These are phyloP conservation scores for Microhierax caerulescens DNA, from an alignment of 2,797 vertebrate genomes.

Conservation along the genomic window DNA sequence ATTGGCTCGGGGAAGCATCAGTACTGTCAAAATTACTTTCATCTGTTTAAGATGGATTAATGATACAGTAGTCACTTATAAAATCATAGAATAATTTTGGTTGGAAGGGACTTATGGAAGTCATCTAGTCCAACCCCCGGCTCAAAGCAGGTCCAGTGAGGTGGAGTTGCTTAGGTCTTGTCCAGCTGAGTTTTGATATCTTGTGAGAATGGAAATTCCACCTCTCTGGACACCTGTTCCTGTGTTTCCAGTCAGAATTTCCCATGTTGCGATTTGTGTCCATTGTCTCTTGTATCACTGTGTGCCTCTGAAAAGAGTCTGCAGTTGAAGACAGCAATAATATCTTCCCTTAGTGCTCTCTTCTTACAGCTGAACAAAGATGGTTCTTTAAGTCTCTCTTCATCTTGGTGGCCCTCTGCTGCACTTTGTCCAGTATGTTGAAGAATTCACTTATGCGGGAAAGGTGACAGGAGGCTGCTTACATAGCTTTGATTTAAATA, in stretches of 20 bases:
- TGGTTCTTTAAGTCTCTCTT: background rate
- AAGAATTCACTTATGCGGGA: background rate
- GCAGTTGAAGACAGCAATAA: background rate
- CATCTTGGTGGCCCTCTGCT: background rate
- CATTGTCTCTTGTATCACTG: background rate
- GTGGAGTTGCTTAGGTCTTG: background rate
- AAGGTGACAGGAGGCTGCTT: background rate
- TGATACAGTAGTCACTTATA: background rate
- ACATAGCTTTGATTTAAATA: background rate
- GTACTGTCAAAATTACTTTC: constrained; percentile 8
- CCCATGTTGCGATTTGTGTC: background rate
- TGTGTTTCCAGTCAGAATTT: background rate
- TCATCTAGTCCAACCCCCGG: background rate
- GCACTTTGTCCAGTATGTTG: background rate
- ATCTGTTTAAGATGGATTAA: constrained; percentile 15
- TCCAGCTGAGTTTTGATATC: background rate
- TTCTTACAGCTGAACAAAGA: background rate
- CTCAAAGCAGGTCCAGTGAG: background rate
- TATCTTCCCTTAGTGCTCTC: background rate
- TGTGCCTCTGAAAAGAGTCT: background rate
- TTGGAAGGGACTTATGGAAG: background rate
- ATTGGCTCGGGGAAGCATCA: background rate
- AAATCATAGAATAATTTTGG: constrained; percentile 21
- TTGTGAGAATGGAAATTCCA: background rate
- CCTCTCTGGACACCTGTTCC: background rate